A percentile compares a stretch with the other conserved stretches of the same genome.
Evolutionary conservation across 2,113 vertebrate species (phyloP).

Genomic region (Hyperopisus bebe): DNA sequence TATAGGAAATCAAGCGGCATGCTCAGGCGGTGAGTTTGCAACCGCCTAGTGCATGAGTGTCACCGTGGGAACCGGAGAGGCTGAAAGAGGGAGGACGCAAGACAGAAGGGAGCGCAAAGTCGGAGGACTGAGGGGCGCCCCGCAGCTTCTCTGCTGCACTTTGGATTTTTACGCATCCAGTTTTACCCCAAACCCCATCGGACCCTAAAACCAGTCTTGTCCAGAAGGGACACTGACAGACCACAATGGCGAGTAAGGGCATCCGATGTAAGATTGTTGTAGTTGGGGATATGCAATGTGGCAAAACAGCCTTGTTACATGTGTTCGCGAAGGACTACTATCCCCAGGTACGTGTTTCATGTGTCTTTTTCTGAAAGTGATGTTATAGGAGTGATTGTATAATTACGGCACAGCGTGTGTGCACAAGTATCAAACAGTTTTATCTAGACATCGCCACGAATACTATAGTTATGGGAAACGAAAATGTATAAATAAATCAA

Average conservation of each 20-base stretch:
- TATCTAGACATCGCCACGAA: background rate
- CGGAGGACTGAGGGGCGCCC: background rate
- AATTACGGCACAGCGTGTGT: background rate
- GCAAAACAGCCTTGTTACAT: slow-evolving; percentile 86
- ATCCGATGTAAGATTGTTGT: slow-evolving; percentile 86
- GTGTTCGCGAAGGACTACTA: slow-evolving; percentile 92
- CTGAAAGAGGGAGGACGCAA: background rate
- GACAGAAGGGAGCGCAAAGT: background rate
- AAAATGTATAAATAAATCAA: background rate
- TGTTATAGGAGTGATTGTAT: background rate
- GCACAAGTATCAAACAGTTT: background rate
- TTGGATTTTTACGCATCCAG: background rate
- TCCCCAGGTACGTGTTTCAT: slow-evolving; percentile 68
- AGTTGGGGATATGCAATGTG: slow-evolving; percentile 85
- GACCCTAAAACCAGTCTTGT: slow-evolving; percentile 40
- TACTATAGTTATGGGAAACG: background rate
- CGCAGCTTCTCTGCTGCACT: background rate
- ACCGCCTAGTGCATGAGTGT: slow-evolving; percentile 32
- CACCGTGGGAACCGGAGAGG: slow-evolving; percentile 17
- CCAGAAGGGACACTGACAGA: slow-evolving; percentile 33
- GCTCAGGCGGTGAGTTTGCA: slow-evolving; percentile 6
- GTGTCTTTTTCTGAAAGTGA: background rate
- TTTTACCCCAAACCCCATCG: background rate
- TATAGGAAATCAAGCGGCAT: background rate
- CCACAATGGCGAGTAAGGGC: slow-evolving; percentile 73